A percentile compares a stretch with the other conserved stretches of the same genome.
phyloP scores from a whole-genome alignment of 2,113 vertebrate genomes.

The Cryptotis parvus region DNA sequence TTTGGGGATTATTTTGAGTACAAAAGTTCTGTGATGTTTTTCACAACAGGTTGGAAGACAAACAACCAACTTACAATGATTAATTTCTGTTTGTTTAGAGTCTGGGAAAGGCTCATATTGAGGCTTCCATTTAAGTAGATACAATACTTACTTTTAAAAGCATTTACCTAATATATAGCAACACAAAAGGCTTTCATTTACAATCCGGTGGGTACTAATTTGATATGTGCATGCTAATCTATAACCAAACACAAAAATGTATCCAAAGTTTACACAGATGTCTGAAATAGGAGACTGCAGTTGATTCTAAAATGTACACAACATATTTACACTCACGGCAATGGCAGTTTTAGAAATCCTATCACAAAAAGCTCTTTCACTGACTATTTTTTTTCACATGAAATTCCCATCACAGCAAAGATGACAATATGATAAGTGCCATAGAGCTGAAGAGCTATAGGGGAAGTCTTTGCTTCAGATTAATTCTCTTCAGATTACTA shows the following conservation, averaged over 20 bases:
- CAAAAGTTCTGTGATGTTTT: conserved; percentile 38
- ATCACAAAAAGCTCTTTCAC: background rate
- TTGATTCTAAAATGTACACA: background rate
- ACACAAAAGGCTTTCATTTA: conserved; percentile 61
- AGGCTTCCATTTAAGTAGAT: conserved; percentile 61
- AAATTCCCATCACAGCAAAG: background rate
- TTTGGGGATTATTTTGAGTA: conserved; percentile 28
- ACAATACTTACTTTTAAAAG: conserved; percentile 61
- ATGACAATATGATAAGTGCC: background rate
- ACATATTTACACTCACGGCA: conserved; percentile 1
- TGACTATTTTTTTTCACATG: background rate
- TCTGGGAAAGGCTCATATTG: conserved; percentile 48
- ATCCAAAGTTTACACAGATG: conserved; percentile 74
- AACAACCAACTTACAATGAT: conserved; percentile 4
- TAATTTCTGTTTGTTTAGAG: conserved; percentile 54
- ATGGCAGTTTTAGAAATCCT: conserved; percentile 16
- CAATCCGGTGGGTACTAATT: conserved; percentile 37
- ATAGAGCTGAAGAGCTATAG: background rate
- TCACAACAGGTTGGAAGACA: conserved; percentile 47
- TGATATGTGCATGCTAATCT: conserved; percentile 70
- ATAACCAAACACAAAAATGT: conserved; percentile 64
- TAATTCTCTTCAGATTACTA: background rate
- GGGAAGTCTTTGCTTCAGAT: background rate
- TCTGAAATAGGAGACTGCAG: background rate
- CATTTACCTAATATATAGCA: conserved; percentile 50